phyloP scores from a whole-genome alignment of 2,113 vertebrate genomes.

The Columba janthina region DNA sequence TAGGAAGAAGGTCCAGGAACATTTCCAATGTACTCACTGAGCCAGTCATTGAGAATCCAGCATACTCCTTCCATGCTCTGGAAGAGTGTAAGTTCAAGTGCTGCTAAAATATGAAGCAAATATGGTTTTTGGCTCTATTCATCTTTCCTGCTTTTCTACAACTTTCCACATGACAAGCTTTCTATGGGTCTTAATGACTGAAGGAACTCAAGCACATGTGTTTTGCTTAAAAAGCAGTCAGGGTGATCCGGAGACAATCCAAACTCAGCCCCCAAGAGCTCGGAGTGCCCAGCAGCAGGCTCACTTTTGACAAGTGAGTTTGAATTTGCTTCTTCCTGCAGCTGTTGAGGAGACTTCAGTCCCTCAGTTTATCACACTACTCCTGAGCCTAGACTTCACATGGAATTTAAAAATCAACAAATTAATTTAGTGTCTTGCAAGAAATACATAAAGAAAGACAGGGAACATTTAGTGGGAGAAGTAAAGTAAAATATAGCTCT shows the following conservation, averaged over 20 bases:
- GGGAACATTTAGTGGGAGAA: background rate
- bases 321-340: conserved; percentile 35
- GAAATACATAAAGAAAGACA: background rate
- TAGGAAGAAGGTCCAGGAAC: background rate
- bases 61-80: background rate
- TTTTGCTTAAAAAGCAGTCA: conserved; percentile 5
- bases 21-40: background rate
- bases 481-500: background rate
- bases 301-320: background rate
- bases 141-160: background rate
- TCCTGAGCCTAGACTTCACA: background rate
- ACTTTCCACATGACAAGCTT: background rate
- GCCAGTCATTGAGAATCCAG: background rate
- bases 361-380: background rate
- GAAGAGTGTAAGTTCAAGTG: background rate
- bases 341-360: background rate
- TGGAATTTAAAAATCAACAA: background rate
- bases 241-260: background rate
- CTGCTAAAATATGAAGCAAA: background rate
- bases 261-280: background rate
- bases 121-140: background rate
- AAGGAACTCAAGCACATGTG: background rate
- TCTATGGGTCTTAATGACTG: background rate
- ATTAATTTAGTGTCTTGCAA: background rate
- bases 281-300: background rate